Evolutionary conservation across 2,888 invertebrate genomes (phyloP), one percentile per base, ranked within the genome.

Genomic region (Drosophila longiperda): DNA sequence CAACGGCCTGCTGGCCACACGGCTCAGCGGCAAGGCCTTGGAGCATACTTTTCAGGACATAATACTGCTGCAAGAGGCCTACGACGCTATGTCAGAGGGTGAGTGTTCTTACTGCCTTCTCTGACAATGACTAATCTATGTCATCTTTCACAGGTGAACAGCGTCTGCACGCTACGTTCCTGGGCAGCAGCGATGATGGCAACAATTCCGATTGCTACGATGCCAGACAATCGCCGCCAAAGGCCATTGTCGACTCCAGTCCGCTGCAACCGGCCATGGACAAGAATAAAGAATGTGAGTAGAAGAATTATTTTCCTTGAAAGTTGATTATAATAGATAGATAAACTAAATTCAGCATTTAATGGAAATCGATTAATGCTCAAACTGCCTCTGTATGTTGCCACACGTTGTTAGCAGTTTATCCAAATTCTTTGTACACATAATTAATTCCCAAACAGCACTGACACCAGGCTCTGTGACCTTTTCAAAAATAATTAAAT

Each of bases 251-350:
- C 91, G 99, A 99, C 94, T 97, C 98, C 92, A 97, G 97, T 91
- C 98, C 98, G 57, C 95, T 99, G 90, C 97, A 97, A 92, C 96
- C 97, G 90, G 96, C 97, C 92, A 97, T 99, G 96, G 98, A 98
- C 93, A 98, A 97, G 93, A 99, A 99, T 94, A 99, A 99, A 95
- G 98, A 99, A 96, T 98, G 99, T 99, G 94, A 97, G 98, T 96
- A 40, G n/a, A 55, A 7, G 0, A 54, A 4, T 53, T 2, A 1
- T 15, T 45, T 34, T 12, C 20, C 3, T 7, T 4, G n/a, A 17
- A 55, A 8, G 7, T 17, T 34, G 3, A 23, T 36, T 23, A 17
- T 17, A 17, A 49, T 29, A 11, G 49, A 49, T 49, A 17, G 17
- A 11, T 7, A 20, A 20, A 7, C 20, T 45, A 23, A 45, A 45